Evolutionary conservation across 2,113 vertebrate species (phyloP), one percentile per base, ranked within the genome.

Genomic region (Pollachius pollachius): DNA sequence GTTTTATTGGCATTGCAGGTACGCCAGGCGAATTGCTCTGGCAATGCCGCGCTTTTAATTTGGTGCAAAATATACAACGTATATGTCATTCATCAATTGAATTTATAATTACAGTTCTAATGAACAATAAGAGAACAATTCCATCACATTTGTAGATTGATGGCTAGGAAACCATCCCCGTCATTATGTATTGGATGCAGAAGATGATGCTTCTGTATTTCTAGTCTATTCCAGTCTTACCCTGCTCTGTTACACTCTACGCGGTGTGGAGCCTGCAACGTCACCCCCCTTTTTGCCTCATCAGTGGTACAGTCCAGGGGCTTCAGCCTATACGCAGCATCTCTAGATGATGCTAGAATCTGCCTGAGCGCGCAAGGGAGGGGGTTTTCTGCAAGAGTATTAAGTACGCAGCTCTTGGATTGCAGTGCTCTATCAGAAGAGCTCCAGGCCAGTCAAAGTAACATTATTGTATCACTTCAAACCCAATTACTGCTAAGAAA

Each of bases 291-390:
- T n/a, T 54, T 34, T 7, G 30, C 41, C 9, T 48, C 5, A 2
- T 48, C 41, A 48, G 71, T 91, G 89, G 87, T 89, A 86, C 82
- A 81, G 75, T 86, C 86, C 83, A 63, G 70, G 56, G 70, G 23
- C 74, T 68, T 65, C 64, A 82, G 66, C 80, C 54, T 84, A 75
- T 1, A 58, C 70, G 57, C 69, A 74, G 81, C 68, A 48, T 80
- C 69, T 69, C 85, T 87, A 74, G 89, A 91, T 86, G 82, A 78
- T 91, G 68, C 91, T 86, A 87, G 91, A 92, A 91, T 81, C 62
- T 88, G 78, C 62, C 61, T 78, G 67, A 18, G 62, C 54, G 64
- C 72, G 68, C 68, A 69, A 78, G 87, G 86, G 83, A 79, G 89
- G 85, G 77, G 80, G 23, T 48, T 34, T 34, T 72, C 72, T 65